Evolutionary conservation across 2,888 invertebrate genomes (phyloP).

Genomic region (Meganola albula): DNA sequence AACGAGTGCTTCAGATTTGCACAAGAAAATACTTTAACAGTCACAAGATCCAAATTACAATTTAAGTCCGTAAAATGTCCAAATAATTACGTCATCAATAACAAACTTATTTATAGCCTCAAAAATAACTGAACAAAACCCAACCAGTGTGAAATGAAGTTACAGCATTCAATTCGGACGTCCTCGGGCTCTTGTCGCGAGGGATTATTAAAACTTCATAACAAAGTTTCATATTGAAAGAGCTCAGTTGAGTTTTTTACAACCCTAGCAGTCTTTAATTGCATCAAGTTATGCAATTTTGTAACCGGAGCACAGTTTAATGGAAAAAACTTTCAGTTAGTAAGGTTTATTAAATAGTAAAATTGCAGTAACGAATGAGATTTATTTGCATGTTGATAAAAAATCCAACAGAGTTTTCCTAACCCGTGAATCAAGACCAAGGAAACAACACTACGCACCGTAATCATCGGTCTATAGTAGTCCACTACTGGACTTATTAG

Average conservation of each 20-base stretch:
- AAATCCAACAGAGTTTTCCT: no score
- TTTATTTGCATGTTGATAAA: no score
- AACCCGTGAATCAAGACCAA: no score
- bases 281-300: constrained; percentile 40
- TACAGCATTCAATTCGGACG: constrained; percentile 30
- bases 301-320: constrained; percentile 24
- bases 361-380: no score
- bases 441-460: no score
- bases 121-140: constrained; percentile 27
- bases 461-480: no score
- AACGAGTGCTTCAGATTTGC: no score
- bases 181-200: constrained; percentile 34
- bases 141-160: constrained; percentile 35
- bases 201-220: constrained; percentile 60
- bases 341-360: constrained; percentile 13
- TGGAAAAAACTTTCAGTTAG: constrained; percentile 17
- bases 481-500: no score
- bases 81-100: constrained; percentile 31
- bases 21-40: no score
- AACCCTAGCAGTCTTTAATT: constrained; percentile 37
- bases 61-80: constrained; percentile 11
- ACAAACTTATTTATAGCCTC: constrained; percentile 31
- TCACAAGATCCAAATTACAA: constrained; percentile 1
- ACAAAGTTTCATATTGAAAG: constrained; percentile 45
- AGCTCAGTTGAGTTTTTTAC: constrained; percentile 38